Evolutionary conservation across 2,113 vertebrate species (phyloP), one percentile per base, ranked within the genome.

Genomic region (Xiphophorus couchianus): DNA sequence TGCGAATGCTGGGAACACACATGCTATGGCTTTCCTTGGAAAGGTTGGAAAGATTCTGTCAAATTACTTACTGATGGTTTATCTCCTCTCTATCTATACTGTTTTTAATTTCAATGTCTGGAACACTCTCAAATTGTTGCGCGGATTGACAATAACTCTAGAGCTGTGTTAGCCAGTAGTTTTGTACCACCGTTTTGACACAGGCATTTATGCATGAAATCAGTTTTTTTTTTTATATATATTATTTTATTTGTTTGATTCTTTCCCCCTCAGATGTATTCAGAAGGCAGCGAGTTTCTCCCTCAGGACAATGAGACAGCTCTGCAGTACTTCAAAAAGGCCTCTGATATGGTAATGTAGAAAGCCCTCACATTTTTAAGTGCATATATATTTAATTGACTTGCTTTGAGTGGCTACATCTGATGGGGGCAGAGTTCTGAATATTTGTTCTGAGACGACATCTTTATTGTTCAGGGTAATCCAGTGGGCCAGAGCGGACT

Each of bases 11-110:
- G 98, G 98, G 54, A 99, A 99, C 82, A 97, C 96, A 0, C 97
- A 98, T 51, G 98, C 98, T 1, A 98, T 99, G 98, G 98, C 97
- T 71, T 99, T 99, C 89, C 94, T 99, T 30, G 98, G 98, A 89
- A 99, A 99, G 97, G 98, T 99, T 76, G 93, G 97, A 95, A 62
- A 78, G n/a, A 67, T 42, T 4, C 39, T 5, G 39, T 42, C 39
- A 37, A 37, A 37, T 37, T 37, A 37, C 10, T 37, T 37, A 12
- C 35, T 11, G 35, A 37, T 11, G 10, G 35, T 12, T 37, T 37
- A 37, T 37, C 35, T 37, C 10, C 35, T 37, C 35, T 37, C 10
- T 37, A 37, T 35, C 33, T 9, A 11, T 12, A 11, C 35, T 37
- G 35, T 19, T 48, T 58, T 58, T 58, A 10, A 58, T n/a, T 7